Base-by-base conservation (phyloP, 2,888 invertebrate species). In the Panopea generosa region DNA sequence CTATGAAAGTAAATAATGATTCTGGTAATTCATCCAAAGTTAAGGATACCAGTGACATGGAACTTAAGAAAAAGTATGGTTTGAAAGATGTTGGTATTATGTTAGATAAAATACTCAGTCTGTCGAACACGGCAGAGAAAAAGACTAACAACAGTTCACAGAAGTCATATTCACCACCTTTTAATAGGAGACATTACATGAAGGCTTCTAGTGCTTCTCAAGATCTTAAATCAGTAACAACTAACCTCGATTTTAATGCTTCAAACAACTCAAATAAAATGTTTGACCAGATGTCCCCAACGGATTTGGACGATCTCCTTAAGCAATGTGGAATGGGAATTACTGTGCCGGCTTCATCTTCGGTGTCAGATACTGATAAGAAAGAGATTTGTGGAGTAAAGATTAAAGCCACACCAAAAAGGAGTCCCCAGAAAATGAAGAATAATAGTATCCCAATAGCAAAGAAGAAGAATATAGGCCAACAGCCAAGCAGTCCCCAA, bases 251-350 rank as follows among this genome's bases (percentile, higher is more conserved):
- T 33, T 7, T 33, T 33, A 33, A 4, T 4, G 33, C 20, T 47
- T 20, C 56, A 38, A 26, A 20, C 22, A 18, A 0, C 14, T 2
- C 56, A 18, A 22, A 24, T 16, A 57, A 57, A 43, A 11, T 55
- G 14, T 11, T 70, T 14, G 52, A 70, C 18, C 47, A 56, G 24
- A 33, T 70, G 57, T 43, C 62, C 4, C 40, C 55, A 20, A 50
- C 55, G n/a, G 62, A 70, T 18, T 43, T 70, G 29, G 55, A 62
- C 9, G 49, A 62, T 49, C 47, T 70, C 43, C 50, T 70, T 0
- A 14, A 56, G 7, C 26, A 63, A 26, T 62, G 62, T 62, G 70
- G 70, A 7, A 70, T 70, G 70, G 62, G 49, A 24, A 70, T 70
- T 20, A 52, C 57, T n/a, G 63, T 70, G 9, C 56, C 70, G 38